Evolutionary conservation across 2,888 invertebrate species (phyloP), one percentile per base, ranked within the genome.

Genomic region (Sarcophaga subvicina): DNA sequence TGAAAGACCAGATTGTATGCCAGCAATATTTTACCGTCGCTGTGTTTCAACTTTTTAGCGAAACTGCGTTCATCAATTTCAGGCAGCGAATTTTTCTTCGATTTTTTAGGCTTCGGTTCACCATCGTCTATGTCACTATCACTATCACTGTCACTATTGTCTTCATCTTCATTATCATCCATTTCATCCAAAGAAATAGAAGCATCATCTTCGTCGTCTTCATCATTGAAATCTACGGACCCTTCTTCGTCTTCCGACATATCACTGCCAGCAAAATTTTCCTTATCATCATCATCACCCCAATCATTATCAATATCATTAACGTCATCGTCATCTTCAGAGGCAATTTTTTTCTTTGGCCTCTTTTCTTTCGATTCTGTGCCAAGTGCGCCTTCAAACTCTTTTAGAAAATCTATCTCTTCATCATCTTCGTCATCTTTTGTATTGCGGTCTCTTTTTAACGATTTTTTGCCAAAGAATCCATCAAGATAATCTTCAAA

Each of bases 331-430:
- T 92, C 94, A 91, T 88, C 91, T 90, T 91, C 92, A 54, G 90
- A 89, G n/a, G 82, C 81, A 4, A 59, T 4, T 66, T 67, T 76
- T n/a, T 89, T 89, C 79, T 90, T 90, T 54, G 90, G 90, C 86
- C 92, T 91, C 77, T 89, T 90, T 2, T 89, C 89, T 6, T 90
- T 88, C 37, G 89, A 89, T 0, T 90, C 83, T 22, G 91, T 70
- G 17, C 47, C 70, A 54, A 76, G 63, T 17, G 93, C 94, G 14
- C 94, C 95, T 20, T 94, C 96, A 90, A 97, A 94, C 84, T 97
- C 96, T 3, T 95, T 95, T 88, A 96, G 92, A 89, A 93, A 97
- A 92, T 97, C 97, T 1, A 96, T 90, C 67, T 96, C 96, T 86
- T 94, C 94, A 47, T 94, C 94, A 62, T 94, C 94, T 12, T 27